Conservation (phyloP, 2,113 vertebrate genomes). For the Leiothrix lutea region DNA sequence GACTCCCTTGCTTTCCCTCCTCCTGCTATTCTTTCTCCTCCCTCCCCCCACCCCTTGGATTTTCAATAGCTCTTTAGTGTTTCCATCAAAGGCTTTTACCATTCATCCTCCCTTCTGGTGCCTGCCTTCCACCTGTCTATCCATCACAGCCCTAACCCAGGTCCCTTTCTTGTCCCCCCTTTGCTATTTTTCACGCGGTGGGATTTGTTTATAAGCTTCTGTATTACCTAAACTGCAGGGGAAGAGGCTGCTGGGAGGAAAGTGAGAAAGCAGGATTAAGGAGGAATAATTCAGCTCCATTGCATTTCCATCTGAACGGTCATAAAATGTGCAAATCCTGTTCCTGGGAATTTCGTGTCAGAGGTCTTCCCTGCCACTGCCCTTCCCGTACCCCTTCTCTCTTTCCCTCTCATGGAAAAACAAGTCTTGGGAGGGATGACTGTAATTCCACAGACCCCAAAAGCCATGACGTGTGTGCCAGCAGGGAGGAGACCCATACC, state of each 20-base stretch:
- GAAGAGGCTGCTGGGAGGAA: constrained; percentile 28
- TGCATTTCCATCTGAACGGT: constrained; percentile 52
- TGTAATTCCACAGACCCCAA: background rate
- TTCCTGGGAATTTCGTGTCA: constrained; percentile 45
- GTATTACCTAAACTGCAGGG: constrained; percentile 31
- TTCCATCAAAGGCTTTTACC: constrained; percentile 63
- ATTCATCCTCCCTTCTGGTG: constrained; percentile 57
- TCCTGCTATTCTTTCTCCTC: constrained; percentile 59
- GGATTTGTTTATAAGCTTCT: constrained; percentile 64
- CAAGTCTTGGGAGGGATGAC: background rate
- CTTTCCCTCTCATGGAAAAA: background rate
- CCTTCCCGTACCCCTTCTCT: background rate
- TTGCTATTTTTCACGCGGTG: background rate
- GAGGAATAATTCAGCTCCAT: constrained; percentile 32
- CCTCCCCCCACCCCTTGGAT: constrained; percentile 42
- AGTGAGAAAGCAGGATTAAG: constrained; percentile 61
- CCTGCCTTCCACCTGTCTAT: constrained; percentile 64
- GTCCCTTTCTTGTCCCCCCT: background rate
- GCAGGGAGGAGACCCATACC: background rate
- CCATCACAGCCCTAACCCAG: constrained; percentile 49
- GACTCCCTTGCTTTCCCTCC: constrained; percentile 46
- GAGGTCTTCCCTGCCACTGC: constrained; percentile 29
- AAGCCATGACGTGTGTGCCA: background rate
- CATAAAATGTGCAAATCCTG: constrained; percentile 65
- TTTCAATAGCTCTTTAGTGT: constrained; percentile 69